Base-by-base conservation (phyloP, 2,113 vertebrate genomes). In the Petromus typicus region DNA sequence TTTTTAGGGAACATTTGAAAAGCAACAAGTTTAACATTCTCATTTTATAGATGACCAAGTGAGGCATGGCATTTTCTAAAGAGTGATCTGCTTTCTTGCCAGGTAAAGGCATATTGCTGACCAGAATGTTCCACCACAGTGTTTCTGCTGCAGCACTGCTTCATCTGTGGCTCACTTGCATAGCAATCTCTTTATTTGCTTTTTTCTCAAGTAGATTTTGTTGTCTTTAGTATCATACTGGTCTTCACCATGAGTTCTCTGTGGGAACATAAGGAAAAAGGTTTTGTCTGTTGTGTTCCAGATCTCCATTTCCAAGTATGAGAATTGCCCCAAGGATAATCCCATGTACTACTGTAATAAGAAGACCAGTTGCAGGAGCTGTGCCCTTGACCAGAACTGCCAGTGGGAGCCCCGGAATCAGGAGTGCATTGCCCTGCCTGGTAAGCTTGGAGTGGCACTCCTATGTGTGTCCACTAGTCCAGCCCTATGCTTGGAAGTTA, bases 331-430 rank as follows among this genome's bases (percentile, higher is more conserved):
- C 25, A 99, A 99, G 97, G 99, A 99, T 98, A 99, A 99, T 97
- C 99, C 99, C 1, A 99, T 99, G 8, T 99, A 98, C 66, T 99
- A 99, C 84, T 99, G 99, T 98, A 99, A 98, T 97, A 99, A 99
- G 98, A 99, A 99, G 97, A 99, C 99, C 40, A 99, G 99, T 95
- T 99, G 99, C 93, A 99, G 99, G 98, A 99, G 99, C 98, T 99
- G 99, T 95, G 98, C 99, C 34, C 98, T 99, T 97, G 99, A 99
- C 98, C 99, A 99, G 95, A 99, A 99, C 98, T 99, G 99, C 93
- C 99, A 99, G 97, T 99, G 99, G 99, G 99, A 99, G 27, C 98
- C 99, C 2, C 98, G 99, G 95, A 99, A 99, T 96, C 99, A 99
- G 96, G 99, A 99, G 94, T 99, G 99, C 97, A 99, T 99, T 0